phyloP scores from a whole-genome alignment of 2,888 invertebrate species.

The Plutella xylostella region DNA sequence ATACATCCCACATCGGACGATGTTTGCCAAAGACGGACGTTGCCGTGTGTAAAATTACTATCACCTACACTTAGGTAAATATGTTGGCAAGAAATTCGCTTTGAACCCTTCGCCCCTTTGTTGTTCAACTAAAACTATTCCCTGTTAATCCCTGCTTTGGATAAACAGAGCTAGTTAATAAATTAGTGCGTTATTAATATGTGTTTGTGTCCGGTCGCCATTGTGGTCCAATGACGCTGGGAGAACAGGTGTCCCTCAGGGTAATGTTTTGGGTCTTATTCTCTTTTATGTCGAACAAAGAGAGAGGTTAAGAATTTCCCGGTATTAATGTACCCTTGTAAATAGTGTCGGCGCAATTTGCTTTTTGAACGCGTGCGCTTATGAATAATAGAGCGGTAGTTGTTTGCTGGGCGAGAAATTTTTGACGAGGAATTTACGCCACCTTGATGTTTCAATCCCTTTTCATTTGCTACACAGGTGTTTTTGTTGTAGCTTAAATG shows the following conservation, averaged over 20 bases:
- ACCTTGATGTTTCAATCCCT: not conserved
- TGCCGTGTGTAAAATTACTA: slow-evolving; percentile 65
- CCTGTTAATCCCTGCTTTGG: slow-evolving; percentile 59
- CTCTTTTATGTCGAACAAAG: slow-evolving; percentile 55
- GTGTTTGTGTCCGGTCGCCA: slow-evolving; percentile 33
- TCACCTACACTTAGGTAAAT: slow-evolving; percentile 68
- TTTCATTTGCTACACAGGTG: not conserved
- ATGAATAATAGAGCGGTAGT: slow-evolving; percentile 46
- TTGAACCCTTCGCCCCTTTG: slow-evolving; percentile 68
- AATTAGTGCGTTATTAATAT: slow-evolving; percentile 70
- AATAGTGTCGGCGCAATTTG: slow-evolving; percentile 49
- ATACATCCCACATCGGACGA: slow-evolving; percentile 29
- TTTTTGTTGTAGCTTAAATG: too few species aligned
- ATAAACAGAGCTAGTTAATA: slow-evolving; percentile 69
- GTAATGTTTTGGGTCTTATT: slow-evolving; percentile 34
- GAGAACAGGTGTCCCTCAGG: slow-evolving; percentile 52
- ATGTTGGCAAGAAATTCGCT: slow-evolving; percentile 68
- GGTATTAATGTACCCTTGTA: slow-evolving; percentile 24
- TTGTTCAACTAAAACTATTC: slow-evolving; percentile 70
- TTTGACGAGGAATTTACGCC: not conserved
- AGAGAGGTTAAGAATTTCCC: slow-evolving; percentile 38
- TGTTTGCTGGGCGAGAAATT: slow-evolving; percentile 1
- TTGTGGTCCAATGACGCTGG: slow-evolving; percentile 52
- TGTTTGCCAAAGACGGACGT: slow-evolving; percentile 49
- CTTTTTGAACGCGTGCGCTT: slow-evolving; percentile 41